Evolutionary conservation across 2,888 invertebrate genomes (phyloP), one percentile per base, ranked within the genome.

Genomic region (Ernsta delagoae): DNA sequence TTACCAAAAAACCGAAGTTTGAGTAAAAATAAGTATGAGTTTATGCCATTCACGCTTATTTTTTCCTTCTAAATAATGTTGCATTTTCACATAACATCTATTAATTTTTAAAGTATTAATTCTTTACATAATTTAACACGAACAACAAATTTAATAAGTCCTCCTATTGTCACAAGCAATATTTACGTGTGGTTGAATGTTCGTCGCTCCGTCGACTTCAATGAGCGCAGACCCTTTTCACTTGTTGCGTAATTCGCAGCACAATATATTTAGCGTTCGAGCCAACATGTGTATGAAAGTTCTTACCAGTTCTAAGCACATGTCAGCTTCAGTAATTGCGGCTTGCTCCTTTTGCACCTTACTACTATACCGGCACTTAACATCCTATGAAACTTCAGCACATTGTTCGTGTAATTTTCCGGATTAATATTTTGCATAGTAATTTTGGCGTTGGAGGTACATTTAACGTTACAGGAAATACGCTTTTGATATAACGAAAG

Each of bases 351-450:
- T 80, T 80, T 79, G 77, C 78, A 77, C 77, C 77, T 75, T 75
- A 78, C 79, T 80, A 82, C 84, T 80, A 78, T 80, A 82, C 81
- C 75, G 71, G 70, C 81, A 77, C 76, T 81, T 83, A 79, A 81
- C 80, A 80, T 78, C 75, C 80, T 79, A 79, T 79, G 79, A 79
- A 59, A 79, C 74, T 75, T 78, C 79, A 74, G 77, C 79, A 78
- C 77, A 79, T 78, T 77, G 79, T 79, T 76, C 72, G 72, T 78
- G 76, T 74, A 78, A 71, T 62, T 50, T 48, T n/a, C 57, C 60
- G 68, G 60, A 71, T 71, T 70, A 66, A 69, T 62, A 54, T 67
- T 67, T 67, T 61, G 59, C 50, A 41, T 50, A 11, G 43, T 16
- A 53, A 63, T 53, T 41, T 63, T 16, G 50, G 16, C 4, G 50